Conservation (phyloP, 2,113 vertebrate species). For the Mola mola region DNA sequence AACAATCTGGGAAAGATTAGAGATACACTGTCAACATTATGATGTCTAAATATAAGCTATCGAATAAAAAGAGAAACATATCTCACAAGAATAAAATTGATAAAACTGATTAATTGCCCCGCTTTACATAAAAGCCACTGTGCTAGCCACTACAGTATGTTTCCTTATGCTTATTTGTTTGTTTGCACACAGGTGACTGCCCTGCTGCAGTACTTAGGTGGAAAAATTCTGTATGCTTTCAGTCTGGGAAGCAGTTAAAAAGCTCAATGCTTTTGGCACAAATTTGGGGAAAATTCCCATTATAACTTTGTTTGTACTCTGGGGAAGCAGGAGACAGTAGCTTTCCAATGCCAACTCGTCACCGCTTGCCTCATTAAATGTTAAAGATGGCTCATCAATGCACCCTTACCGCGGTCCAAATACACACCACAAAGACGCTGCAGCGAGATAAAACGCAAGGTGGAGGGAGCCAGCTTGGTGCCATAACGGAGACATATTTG, state of each 20-base stretch:
- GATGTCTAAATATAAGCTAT: too few species aligned
- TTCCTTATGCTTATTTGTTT: constrained; percentile 6
- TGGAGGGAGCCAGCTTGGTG: constrained; percentile 50
- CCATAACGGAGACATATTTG: constrained; percentile 59
- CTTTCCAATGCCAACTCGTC: constrained; percentile 70
- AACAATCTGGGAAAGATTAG: not conserved
- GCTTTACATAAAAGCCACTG: not conserved
- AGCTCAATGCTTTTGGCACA: constrained; percentile 65
- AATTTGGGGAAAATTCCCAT: constrained; percentile 73
- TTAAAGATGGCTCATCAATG: constrained; percentile 74
- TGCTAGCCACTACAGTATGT: not conserved
- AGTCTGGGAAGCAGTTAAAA: constrained; percentile 67
- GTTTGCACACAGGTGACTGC: constrained; percentile 23
- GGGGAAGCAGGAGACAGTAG: constrained; percentile 63
- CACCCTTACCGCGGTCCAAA: constrained; percentile 53
- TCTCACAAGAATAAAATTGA: too few species aligned
- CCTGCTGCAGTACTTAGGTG: constrained; percentile 9
- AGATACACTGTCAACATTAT: too few species aligned
- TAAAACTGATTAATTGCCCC: constrained; percentile 4
- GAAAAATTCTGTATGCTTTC: constrained; percentile 29
- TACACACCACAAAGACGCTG: constrained; percentile 53
- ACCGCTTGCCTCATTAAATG: constrained; percentile 71
- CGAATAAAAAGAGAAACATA: not conserved
- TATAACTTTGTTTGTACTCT: constrained; percentile 74
- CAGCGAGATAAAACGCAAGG: constrained; percentile 49